phyloP scores from a whole-genome alignment of 2,113 vertebrate species.

The Amphiprion ocellaris region DNA sequence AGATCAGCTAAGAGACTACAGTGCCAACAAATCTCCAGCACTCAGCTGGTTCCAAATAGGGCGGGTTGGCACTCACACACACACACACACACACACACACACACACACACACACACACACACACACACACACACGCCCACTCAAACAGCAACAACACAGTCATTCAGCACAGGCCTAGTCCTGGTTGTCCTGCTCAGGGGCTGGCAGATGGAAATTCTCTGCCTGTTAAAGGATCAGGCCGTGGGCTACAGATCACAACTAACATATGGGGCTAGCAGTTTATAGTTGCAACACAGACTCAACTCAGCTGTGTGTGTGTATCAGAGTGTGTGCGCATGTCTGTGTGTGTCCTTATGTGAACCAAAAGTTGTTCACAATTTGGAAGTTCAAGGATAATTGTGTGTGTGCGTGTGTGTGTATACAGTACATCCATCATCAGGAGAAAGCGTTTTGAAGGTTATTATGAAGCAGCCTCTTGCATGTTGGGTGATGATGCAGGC shows the following conservation, averaged over 20 bases:
- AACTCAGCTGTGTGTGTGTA: slow-evolving; percentile 1
- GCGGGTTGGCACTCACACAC: slow-evolving; percentile 50
- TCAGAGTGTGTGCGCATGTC: not conserved
- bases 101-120: not conserved
- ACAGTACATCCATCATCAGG: not conserved
- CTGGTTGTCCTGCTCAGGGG: slow-evolving; percentile 65
- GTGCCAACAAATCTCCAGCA: slow-evolving; percentile 74
- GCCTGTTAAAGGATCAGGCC: slow-evolving; percentile 71
- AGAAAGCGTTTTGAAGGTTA: slow-evolving; percentile 13
- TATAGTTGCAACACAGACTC: slow-evolving; percentile 41
- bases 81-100: slow-evolving; percentile 25
- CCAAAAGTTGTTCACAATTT: slow-evolving; percentile 8
- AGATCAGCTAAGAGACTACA: slow-evolving; percentile 69
- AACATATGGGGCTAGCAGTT: slow-evolving; percentile 71
- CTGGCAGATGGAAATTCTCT: slow-evolving; percentile 73
- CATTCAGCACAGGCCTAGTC: slow-evolving; percentile 45
- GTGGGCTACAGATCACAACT: slow-evolving; percentile 62
- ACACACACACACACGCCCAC: not conserved
- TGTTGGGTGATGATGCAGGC: not conserved
- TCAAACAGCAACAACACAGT: slow-evolving; percentile 45
- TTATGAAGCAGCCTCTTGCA: not conserved
- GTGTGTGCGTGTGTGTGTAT: not conserved
- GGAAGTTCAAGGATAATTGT: not conserved
- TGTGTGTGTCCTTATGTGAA: not conserved
- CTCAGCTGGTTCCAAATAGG: slow-evolving; percentile 74